Base-by-base conservation (phyloP, 2,888 invertebrate species). In the Melinaea marsaeus region DNA sequence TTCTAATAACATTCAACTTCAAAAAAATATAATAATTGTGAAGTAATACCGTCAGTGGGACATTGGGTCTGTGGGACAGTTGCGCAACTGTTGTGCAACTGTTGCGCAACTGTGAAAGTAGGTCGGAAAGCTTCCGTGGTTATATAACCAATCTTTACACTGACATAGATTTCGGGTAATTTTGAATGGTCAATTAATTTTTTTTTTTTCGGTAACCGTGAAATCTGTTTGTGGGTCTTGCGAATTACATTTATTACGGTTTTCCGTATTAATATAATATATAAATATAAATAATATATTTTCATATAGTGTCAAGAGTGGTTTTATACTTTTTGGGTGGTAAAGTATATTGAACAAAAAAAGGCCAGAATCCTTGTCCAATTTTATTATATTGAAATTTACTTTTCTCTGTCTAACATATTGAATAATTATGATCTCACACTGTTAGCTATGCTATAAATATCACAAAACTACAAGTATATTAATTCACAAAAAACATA, bases 31-130 rank as follows among this genome's bases (percentile, higher is more conserved):
- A 74, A 79, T 74, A 74, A 75, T 74, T 69, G 74, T 88, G 81
- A 87, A 78, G 84, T 82, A 88, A 89, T 74, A 56, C 33, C 51
- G 51, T 81, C 80, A 86, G 80, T 90, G 83, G 88, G 86, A 86
- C 87, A 89, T 88, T 86, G 77, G 90, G 90, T 89, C 88, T 86
- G 71, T 79, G 79, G 86, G 79, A 72, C 46, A 13, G 22, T 46
- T 46, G 46, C 46, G 46, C 46, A 46, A 46, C 83, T 77, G 73
- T 90, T 90, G 79, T 80, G 82, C 78, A 90, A 90, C 71, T 67
- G 75, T 88, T 88, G 76, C 79, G 81, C 83, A 88, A 86, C 72
- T 75, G 83, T 83, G 90, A 90, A 90, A 90, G 90, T 88, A 83
- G 86, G 88, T 77, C 89, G 83, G 67, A 73, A 69, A 74, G 83